Conservation (phyloP, 2,113 vertebrate genomes). For the Ardeotis arabs region DNA sequence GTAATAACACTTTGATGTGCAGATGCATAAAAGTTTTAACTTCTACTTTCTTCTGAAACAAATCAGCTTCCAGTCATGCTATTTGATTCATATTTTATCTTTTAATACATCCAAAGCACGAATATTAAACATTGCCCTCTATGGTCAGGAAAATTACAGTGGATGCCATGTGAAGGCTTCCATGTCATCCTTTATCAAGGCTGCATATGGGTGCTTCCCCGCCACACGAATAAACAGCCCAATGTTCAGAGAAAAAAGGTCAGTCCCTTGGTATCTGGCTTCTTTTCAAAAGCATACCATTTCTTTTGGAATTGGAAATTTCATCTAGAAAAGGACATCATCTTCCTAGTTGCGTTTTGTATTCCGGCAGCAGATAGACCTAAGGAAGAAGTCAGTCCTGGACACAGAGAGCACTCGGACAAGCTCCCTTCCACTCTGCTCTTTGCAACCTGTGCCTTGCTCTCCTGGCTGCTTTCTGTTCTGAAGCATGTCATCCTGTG, state of each 20-base stretch:
- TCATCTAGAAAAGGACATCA: neutral
- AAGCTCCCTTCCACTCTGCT: fast-evolving
- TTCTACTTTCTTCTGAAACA: slow-evolving; percentile 64
- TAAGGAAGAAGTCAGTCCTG: neutral
- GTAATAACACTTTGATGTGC: slow-evolving; percentile 69
- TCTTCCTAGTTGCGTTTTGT: neutral
- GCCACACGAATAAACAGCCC: neutral
- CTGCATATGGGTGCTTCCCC: neutral
- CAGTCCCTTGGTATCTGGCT: neutral
- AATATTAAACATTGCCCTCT: slow-evolving; percentile 27
- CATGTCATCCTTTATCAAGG: slow-evolving; percentile 6
- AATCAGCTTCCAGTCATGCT: slow-evolving; percentile 63
- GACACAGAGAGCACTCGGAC: neutral
- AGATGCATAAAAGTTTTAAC: slow-evolving; percentile 69
- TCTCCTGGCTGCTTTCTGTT: neutral
- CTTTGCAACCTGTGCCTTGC: neutral
- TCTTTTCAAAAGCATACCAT: neutral
- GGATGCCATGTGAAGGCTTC: neutral
- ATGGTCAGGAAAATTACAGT: slow-evolving; percentile 27
- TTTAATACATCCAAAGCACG: slow-evolving; percentile 40
- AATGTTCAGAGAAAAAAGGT: neutral
- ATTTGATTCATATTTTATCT: slow-evolving; percentile 69
- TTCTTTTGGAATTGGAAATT: neutral
- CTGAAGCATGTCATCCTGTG: neutral
- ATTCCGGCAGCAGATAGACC: neutral